phyloP scores from a whole-genome alignment of 2,113 vertebrate genomes.

The Macrotus californicus region DNA sequence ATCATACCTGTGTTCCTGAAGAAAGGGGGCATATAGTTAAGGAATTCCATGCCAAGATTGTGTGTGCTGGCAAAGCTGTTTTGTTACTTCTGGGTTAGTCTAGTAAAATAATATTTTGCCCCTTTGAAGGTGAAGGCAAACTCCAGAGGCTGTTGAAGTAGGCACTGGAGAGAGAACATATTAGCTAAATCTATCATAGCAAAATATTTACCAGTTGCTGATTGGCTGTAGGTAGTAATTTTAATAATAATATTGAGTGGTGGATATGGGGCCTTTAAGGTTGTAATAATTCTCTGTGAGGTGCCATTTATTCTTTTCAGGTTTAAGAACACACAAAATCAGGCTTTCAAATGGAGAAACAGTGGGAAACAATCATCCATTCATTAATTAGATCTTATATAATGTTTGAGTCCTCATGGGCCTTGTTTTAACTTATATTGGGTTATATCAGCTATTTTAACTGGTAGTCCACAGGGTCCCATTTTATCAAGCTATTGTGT shows the following conservation, averaged over 20 bases:
- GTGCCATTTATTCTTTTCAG: neutral
- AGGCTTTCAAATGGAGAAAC: neutral
- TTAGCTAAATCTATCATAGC: neutral
- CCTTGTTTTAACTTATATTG: neutral
- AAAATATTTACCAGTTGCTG: neutral
- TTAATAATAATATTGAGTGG: neutral
- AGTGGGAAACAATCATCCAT: neutral
- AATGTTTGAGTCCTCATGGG: neutral
- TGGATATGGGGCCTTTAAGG: neutral
- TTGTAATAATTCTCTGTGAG: neutral
- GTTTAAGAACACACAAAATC: neutral
- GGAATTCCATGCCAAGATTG: too few species aligned
- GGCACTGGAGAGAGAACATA: neutral
- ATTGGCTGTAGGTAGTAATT: neutral
- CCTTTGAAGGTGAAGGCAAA: neutral
- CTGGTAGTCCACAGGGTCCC: neutral
- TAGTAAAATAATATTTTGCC: neutral
- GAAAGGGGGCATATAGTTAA: neutral
- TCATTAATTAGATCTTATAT: neutral
- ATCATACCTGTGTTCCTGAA: too few species aligned
- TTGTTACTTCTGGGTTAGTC: neutral
- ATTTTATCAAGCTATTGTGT: neutral
- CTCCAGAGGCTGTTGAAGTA: neutral
- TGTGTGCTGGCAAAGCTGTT: neutral
- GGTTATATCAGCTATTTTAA: neutral